These are phyloP conservation scores for Holacanthus passer DNA, from an alignment of 2,113 vertebrate genomes.

Conservation along the genomic window DNA sequence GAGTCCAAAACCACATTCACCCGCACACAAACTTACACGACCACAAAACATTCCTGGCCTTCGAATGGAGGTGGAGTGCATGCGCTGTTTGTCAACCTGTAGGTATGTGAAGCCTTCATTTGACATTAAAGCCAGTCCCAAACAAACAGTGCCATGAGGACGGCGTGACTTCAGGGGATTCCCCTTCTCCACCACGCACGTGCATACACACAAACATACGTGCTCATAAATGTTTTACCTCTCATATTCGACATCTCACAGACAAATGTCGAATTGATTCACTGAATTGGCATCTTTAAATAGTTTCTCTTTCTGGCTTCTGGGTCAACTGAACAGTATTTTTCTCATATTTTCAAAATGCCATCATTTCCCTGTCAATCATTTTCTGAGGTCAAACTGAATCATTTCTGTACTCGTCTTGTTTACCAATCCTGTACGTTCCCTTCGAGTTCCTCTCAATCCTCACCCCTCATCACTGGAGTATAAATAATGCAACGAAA, in stretches of 20 bases:
- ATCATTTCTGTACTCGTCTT: conserved; percentile 31
- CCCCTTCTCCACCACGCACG: background rate
- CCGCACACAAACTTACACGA: conserved; percentile 39
- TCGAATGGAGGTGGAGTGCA: conserved; percentile 3
- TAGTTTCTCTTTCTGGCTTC: background rate
- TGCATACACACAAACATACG: background rate
- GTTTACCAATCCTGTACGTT: conserved; percentile 31
- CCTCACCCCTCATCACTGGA: conserved; percentile 32
- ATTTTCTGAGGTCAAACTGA: conserved; percentile 28
- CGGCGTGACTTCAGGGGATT: background rate
- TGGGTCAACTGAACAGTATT: conserved; percentile 17
- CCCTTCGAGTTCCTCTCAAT: conserved; percentile 36
- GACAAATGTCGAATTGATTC: background rate
- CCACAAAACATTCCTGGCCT: conserved; percentile 63
- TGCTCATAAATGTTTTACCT: background rate
- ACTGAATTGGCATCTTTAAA: conserved; percentile 18
- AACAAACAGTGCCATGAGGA: background rate
- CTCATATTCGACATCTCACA: background rate
- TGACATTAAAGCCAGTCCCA: no score
- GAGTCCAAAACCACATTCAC: conserved; percentile 56
- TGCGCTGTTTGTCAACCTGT: conserved; percentile 24
- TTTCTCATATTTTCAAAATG: conserved; percentile 30
- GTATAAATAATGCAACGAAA: conserved; percentile 53
- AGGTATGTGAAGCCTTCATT: no score
- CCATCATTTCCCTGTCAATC: conserved; percentile 20